These are phyloP conservation scores for Micrastur ruficollis DNA, from an alignment of 2,797 vertebrate genomes.

Conservation along the genomic window DNA sequence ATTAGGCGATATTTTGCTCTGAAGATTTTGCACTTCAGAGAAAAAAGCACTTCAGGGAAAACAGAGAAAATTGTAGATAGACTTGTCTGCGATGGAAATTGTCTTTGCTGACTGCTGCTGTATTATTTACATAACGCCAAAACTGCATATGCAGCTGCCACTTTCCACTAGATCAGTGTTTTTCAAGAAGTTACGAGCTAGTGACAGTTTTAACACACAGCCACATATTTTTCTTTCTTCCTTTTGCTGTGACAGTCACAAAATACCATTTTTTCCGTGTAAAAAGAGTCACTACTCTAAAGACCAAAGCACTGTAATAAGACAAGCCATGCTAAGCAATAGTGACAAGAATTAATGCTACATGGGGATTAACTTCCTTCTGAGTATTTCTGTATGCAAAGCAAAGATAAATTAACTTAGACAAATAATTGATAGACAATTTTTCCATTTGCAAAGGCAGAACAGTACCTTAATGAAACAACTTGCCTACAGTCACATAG, in stretches of 20 bases:
- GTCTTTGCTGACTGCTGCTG: background rate
- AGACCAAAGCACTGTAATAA: background rate
- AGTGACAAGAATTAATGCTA: background rate
- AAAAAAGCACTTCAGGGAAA: background rate
- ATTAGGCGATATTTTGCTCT: background rate
- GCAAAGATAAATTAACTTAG: background rate
- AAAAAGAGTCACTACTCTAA: background rate
- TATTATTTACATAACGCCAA: background rate
- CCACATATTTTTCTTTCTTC: background rate
- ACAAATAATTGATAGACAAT: background rate
- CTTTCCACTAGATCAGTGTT: slow-evolving; percentile 41
- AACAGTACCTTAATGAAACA: background rate
- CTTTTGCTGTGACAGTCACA: background rate
- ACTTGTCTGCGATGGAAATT: slow-evolving; percentile 3
- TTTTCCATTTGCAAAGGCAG: background rate
- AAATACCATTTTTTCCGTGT: background rate
- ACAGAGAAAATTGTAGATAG: background rate
- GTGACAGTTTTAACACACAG: background rate
- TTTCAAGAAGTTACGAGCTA: background rate
- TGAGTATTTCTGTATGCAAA: background rate
- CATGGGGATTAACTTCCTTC: background rate
- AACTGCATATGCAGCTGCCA: background rate
- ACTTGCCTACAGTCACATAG: background rate
- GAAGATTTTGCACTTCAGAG: background rate
- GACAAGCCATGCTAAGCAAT: fast-evolving